Evolutionary conservation across 2,113 vertebrate genomes (phyloP), one percentile per base, ranked within the genome.

Genomic region (Atractosteus spatula): DNA sequence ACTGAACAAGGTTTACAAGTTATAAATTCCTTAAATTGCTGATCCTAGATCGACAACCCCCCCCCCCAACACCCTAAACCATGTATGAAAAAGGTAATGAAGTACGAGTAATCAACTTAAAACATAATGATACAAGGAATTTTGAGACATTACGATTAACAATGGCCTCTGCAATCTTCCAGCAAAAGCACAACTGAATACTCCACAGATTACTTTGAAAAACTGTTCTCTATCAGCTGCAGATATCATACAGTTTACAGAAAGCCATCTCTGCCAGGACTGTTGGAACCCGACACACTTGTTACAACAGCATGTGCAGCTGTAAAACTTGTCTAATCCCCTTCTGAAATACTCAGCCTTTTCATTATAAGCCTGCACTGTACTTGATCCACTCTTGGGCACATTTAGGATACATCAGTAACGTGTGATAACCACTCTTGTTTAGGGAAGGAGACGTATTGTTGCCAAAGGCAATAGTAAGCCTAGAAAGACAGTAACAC

Each of bases 271-370:
- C 11, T 12, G 13, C 11, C 56, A 59, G 56, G 56, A 59, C 8
- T 59, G 56, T 59, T 59, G 56, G 56, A 59, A 59, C 11, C 4
- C 3, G 4, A n/a, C 56, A 59, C 56, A 59, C 56, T 59, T 59
- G 56, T 59, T 59, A 12, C 56, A 59, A n/a, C 56, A 59, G 56
- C 56, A 59, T 59, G 11, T 59, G 56, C 56, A 59, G 56, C 56
- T 59, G 11, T 59, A 3, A 59, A 7, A 7, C 13, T 59, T 59
- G 3, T 59, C 7, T 59, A 59, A 59, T 59, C 56, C 12, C 56
- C 56, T 14, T 59, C 11, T 14, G 56, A 12, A 59, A 59, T 59
- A 12, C 56, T 59, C 3, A 59, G 29, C 56, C 56, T 13, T 11
- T 12, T 4, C 56, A 59, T 8, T 12, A 59, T 12, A 59, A 59